phyloP scores from a whole-genome alignment of 2,797 vertebrate species.

The Betta splendens region DNA sequence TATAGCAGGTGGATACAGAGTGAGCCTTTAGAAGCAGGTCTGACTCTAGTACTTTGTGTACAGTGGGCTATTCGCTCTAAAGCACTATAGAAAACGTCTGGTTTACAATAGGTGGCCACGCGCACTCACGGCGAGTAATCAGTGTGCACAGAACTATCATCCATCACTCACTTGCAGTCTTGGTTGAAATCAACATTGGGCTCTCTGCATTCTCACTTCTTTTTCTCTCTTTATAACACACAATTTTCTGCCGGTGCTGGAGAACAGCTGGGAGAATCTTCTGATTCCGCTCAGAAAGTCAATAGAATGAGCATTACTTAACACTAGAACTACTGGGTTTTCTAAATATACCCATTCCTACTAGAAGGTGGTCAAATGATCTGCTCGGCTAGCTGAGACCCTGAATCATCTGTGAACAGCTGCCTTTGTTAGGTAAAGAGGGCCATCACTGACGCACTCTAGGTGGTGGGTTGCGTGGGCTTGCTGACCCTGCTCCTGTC shows the following conservation, averaged over 20 bases:
- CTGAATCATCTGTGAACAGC: too few species aligned
- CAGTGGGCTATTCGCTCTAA: constrained; percentile 25
- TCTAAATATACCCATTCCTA: too few species aligned
- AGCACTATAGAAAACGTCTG: constrained; percentile 26
- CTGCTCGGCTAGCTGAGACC: too few species aligned
- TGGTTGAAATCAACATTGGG: constrained; percentile 47
- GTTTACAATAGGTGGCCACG: constrained; percentile 23
- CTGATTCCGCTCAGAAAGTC: constrained; percentile 9
- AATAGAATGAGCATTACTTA: constrained; percentile 12
- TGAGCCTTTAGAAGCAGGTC: constrained; percentile 12
- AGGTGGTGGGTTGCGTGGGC: too few species aligned
- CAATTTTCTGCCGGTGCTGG: constrained; percentile 3
- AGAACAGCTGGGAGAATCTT: constrained; percentile 22
- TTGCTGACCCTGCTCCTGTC: too few species aligned
- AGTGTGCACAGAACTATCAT: constrained; percentile 34
- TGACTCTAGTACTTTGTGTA: constrained; percentile 33
- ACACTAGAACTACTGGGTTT: too few species aligned
- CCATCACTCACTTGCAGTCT: constrained; percentile 47
- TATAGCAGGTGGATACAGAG: constrained; percentile 17
- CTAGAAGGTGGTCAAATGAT: too few species aligned
- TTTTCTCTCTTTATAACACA: constrained; percentile 9
- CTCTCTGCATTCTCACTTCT: constrained; percentile 21
- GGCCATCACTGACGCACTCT: too few species aligned
- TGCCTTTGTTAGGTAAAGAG: too few species aligned
- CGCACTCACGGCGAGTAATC: constrained; percentile 32